phyloP scores from a whole-genome alignment of 2,888 invertebrate species.

The Thalpophila matura region DNA sequence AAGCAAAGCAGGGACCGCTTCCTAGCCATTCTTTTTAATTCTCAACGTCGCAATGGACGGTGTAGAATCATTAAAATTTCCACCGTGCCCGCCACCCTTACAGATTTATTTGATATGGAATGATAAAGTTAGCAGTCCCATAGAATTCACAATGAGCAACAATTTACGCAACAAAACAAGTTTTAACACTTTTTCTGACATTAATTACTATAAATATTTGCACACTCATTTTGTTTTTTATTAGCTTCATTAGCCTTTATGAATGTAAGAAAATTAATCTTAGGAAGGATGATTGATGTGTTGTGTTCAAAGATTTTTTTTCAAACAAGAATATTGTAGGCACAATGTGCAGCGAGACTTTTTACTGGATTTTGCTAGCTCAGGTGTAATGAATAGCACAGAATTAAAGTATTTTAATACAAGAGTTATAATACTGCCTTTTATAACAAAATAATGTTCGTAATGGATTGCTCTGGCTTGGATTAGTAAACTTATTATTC shows the following conservation, averaged over 20 bases:
- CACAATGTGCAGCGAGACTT: conserved; percentile 6
- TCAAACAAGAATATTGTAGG: conserved; percentile 21
- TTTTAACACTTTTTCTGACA: conserved; percentile 59
- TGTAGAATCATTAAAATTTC: conserved; percentile 85
- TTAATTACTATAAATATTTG: conserved; percentile 71
- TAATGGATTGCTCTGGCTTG: conserved; percentile 10
- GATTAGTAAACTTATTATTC: conserved; percentile 46
- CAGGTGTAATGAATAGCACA: not conserved
- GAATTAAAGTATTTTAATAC: not conserved
- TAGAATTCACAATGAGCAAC: conserved; percentile 71
- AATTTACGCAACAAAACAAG: conserved; percentile 47
- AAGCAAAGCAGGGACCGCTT: conserved; percentile 82
- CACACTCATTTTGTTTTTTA: conserved; percentile 64
- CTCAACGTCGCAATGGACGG: conserved; percentile 78
- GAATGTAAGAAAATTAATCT: conserved; percentile 69
- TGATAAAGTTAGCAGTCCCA: conserved; percentile 68
- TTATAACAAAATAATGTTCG: conserved; percentile 1
- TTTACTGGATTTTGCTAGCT: conserved; percentile 21
- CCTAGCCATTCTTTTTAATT: conserved; percentile 88
- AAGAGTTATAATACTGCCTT: not conserved
- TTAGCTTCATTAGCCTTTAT: conserved; percentile 69
- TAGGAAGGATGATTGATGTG: conserved; percentile 62
- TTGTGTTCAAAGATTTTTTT: conserved; percentile 44
- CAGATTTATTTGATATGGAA: conserved; percentile 79
- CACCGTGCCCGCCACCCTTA: conserved; percentile 72